Evolutionary conservation across 2,888 invertebrate genomes (phyloP), one percentile per base, ranked within the genome.

Genomic region (Junonia oenone): DNA sequence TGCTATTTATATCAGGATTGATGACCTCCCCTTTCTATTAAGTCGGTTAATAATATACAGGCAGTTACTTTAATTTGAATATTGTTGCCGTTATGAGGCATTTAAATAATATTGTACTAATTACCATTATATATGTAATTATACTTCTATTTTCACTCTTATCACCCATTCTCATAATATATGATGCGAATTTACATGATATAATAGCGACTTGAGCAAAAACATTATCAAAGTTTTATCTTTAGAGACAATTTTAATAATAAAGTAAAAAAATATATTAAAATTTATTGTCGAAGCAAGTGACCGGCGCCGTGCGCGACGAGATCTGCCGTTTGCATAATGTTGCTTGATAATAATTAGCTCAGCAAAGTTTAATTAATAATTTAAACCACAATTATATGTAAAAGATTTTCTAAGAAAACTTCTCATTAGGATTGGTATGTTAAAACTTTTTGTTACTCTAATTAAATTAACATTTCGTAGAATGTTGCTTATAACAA

Each of bases 381-480:
- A 43, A 43, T 26, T 43, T 43, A 43, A 6, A 26, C 22, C 26
- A 43, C 13, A 26, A 43, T 43, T 26, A 43, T 43, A 14, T 43
- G 43, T 22, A 26, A 22, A n/a, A 43, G 13, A 26, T 26, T 19
- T 40, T 40, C 38, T 40, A 40, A 40, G 38, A 40, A 40, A 11
- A 11, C n/a, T 40, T 17, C 38, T 40, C 38, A 17, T 40, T 40
- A 40, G 38, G 19, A 40, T 40, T 40, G 38, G 19, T 19, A 40
- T 40, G 38, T 40, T 17, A 17, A 40, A 40, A 40, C 19, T 40
- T 40, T 40, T 40, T 40, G 38, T 40, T 40, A 40, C 38, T 40
- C 15, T 40, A 19, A 40, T 40, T 40, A 15, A 40, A 40, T 40
- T 40, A 40, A 40, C 19, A 40, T 19, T 40, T 40, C 38, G 38